These are phyloP conservation scores for Amiota communis DNA, from an alignment of 2,888 invertebrate genomes.

Conservation along the genomic window DNA sequence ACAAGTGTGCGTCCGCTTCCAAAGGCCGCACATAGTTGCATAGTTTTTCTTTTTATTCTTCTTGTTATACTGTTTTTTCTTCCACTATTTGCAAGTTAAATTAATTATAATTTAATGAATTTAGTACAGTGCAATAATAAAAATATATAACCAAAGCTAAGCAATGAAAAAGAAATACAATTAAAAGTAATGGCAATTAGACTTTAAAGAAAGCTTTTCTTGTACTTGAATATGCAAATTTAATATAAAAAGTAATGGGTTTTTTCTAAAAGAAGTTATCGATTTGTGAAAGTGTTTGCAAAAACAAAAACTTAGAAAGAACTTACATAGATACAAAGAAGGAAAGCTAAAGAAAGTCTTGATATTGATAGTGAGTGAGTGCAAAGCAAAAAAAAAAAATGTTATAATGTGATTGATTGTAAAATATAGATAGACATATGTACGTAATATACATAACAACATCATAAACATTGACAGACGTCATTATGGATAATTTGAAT, in stretches of 20 bases:
- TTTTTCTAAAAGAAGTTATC: slow-evolving; percentile 42
- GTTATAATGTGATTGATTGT: slow-evolving; percentile 9
- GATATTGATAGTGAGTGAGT: no score
- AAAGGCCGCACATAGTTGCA: no score
- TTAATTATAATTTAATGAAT: slow-evolving; percentile 16
- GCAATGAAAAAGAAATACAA: no score
- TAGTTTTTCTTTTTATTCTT: no score
- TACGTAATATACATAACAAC: no score
- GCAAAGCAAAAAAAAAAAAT: slow-evolving; percentile 20
- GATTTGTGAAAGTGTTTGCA: slow-evolving; percentile 55
- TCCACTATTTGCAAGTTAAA: neutral
- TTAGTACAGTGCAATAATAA: slow-evolving; percentile 8
- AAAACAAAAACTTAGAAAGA: no score
- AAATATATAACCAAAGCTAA: no score
- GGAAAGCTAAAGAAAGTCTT: slow-evolving; percentile 39
- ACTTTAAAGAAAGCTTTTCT: no score
- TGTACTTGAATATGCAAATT: no score
- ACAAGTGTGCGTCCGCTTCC: slow-evolving; percentile 9
- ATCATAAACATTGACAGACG: no score
- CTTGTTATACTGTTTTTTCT: neutral
- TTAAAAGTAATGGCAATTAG: no score
- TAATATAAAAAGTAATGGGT: slow-evolving; percentile 32
- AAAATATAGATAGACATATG: neutral
- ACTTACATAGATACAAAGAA: slow-evolving; percentile 14
- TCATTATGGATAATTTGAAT: slow-evolving; percentile 70